phyloP scores from a whole-genome alignment of 2,888 invertebrate species.

The Nematopogon swammerdamellus region DNA sequence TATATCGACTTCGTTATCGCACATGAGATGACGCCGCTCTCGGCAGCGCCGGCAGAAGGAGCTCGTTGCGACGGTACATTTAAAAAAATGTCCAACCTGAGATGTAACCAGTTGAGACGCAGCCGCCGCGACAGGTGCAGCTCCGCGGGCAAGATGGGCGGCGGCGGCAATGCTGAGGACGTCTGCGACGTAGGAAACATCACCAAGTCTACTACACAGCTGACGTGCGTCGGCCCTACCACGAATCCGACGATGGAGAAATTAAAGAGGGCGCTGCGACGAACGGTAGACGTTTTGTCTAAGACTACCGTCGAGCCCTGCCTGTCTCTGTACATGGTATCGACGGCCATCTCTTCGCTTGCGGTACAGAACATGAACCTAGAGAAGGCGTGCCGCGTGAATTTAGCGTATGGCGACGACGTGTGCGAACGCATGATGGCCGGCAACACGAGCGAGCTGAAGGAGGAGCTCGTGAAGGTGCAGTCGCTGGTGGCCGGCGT shows the following conservation, averaged over 20 bases:
- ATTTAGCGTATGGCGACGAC: conserved; percentile 44
- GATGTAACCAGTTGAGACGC: no score
- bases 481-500: conserved; percentile 51
- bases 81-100: neutral
- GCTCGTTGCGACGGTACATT: no score
- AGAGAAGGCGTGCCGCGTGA: conserved; percentile 58
- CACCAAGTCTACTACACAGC: conserved; percentile 33
- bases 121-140: no score
- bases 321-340: conserved; percentile 62
- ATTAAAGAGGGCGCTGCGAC: conserved; percentile 29
- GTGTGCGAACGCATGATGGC: conserved; percentile 45
- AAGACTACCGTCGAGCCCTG: conserved; percentile 65
- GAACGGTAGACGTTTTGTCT: conserved; percentile 28
- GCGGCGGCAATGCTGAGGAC: conserved; percentile 19
- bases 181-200: conserved; percentile 27
- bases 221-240: conserved; percentile 27
- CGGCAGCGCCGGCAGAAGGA: no score
- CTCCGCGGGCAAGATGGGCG: neutral
- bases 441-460: conserved; percentile 34
- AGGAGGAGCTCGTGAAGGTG: conserved; percentile 35
- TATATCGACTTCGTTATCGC: no score
- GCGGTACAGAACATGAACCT: conserved; percentile 56
- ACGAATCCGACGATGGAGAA: conserved; percentile 25
- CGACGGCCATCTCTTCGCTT: conserved; percentile 61
- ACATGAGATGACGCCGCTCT: no score